Evolutionary conservation across 2,888 invertebrate genomes (phyloP).

Genomic region (Pollenia angustigena): DNA sequence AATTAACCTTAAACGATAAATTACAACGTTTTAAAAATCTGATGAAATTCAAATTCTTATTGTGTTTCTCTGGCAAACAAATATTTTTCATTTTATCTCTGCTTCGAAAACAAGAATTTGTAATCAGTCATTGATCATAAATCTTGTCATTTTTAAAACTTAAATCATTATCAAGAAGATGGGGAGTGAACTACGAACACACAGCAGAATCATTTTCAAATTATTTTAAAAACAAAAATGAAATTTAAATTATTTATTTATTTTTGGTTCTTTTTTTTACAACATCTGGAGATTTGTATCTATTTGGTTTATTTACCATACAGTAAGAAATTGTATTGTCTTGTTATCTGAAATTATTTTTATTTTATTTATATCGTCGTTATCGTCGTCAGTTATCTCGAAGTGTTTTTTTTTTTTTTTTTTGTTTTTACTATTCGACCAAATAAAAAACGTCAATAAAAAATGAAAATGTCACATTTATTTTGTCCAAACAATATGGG

Average conservation of each 20-base stretch:
- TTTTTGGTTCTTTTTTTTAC: background rate
- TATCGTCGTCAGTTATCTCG: conserved; percentile 51
- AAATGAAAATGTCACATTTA: conserved; percentile 79
- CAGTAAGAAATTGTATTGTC: background rate
- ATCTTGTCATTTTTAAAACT: conserved; percentile 53
- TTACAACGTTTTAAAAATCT: background rate
- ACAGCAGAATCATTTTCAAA: conserved; percentile 23
- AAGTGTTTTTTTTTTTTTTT: background rate
- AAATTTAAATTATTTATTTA: conserved; percentile 23
- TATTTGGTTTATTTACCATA: conserved; percentile 14
- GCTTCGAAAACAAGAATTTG: conserved; percentile 17
- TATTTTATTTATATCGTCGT: conserved; percentile 47
- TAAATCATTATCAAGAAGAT: conserved; percentile 14
- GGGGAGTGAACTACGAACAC: background rate
- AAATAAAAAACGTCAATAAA: conserved; percentile 67
- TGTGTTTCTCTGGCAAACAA: background rate
- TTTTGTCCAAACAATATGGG: conserved; percentile 75
- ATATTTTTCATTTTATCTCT: background rate
- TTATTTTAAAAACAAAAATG: conserved; percentile 9
- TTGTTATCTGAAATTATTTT: conserved; percentile 43
- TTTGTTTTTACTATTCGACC: conserved; percentile 8
- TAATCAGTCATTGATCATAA: conserved; percentile 48
- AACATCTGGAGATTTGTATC: conserved; percentile 27
- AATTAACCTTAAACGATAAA: conserved; percentile 45
- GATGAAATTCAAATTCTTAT: background rate